phyloP scores from a whole-genome alignment of 1,140 invertebrate genomes.

The Drosophila bifasciata region DNA sequence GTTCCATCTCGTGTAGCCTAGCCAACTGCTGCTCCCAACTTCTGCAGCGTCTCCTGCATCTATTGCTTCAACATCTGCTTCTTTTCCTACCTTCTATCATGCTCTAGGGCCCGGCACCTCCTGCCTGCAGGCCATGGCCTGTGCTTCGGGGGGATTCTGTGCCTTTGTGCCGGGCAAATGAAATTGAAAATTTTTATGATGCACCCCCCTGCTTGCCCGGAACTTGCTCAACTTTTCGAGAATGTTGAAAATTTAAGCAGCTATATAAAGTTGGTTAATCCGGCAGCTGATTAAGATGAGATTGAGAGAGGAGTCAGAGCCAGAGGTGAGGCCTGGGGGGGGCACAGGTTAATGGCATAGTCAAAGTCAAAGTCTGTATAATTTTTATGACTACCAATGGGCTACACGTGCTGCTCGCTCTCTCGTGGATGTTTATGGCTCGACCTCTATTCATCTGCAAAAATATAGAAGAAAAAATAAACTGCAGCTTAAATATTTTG shows the following conservation, averaged over 20 bases:
- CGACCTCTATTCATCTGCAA: slow-evolving; percentile 17
- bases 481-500: slow-evolving; percentile 68
- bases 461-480: slow-evolving; percentile 16
- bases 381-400: slow-evolving; percentile 68
- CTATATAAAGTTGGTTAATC: slow-evolving; percentile 76
- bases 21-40: background rate
- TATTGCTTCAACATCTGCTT: background rate
- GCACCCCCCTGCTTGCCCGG: slow-evolving; percentile 46
- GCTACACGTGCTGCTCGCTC: slow-evolving; percentile 43
- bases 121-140: background rate
- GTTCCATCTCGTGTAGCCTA: slow-evolving; percentile 22
- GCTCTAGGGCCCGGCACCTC: background rate
- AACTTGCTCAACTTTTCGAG: slow-evolving; percentile 17
- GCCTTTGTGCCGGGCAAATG: slow-evolving; percentile 72
- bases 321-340: slow-evolving; percentile 31
- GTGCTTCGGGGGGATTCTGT: slow-evolving; percentile 1
- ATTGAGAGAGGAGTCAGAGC: slow-evolving; percentile 17
- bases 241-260: slow-evolving; percentile 75
- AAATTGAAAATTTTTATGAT: slow-evolving; percentile 82
- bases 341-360: slow-evolving; percentile 60
- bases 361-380: slow-evolving; percentile 52
- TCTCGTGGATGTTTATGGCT: slow-evolving; percentile 52
- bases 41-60: background rate
- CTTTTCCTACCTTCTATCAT: no score
- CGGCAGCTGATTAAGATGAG: slow-evolving; percentile 67